phyloP scores from a whole-genome alignment of 1,140 invertebrate genomes.

The Drosophila lowei region DNA sequence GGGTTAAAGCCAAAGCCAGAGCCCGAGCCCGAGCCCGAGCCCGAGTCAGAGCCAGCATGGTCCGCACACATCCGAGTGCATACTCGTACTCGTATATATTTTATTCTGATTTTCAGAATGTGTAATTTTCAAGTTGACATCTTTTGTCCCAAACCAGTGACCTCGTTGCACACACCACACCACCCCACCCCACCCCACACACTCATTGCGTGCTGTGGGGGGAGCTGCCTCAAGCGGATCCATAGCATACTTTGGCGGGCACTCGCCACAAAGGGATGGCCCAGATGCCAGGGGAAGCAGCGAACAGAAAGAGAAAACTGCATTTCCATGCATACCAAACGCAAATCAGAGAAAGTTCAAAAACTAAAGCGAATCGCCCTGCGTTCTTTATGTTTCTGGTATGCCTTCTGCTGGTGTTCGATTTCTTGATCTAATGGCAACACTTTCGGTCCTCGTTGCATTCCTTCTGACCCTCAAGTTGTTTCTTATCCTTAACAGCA shows the following conservation, averaged over 20 bases:
- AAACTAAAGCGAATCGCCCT: constrained; percentile 48
- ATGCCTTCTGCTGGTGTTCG: neutral
- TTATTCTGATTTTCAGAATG: constrained; percentile 63
- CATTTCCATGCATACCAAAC: constrained; percentile 23
- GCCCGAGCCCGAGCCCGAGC: constrained; percentile 39
- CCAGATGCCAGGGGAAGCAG: too few species aligned
- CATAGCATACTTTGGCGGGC: constrained; percentile 33
- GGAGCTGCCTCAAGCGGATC: constrained; percentile 20
- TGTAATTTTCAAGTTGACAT: constrained; percentile 82
- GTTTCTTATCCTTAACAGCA: constrained; percentile 6
- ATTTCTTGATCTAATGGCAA: too few species aligned
- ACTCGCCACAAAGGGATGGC: constrained; percentile 25
- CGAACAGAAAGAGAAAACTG: constrained; percentile 14
- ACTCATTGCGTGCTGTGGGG: constrained; percentile 43
- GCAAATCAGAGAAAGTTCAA: constrained; percentile 49
- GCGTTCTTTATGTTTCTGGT: constrained; percentile 28
- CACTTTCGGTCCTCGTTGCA: neutral
- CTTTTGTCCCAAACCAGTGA: constrained; percentile 75
- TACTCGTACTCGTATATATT: constrained; percentile 21
- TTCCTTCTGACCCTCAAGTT: neutral
- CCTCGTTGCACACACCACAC: constrained; percentile 56
- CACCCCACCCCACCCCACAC: constrained; percentile 11
- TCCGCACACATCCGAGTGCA: constrained; percentile 1
- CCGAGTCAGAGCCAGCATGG: constrained; percentile 23
- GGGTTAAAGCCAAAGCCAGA: constrained; percentile 51